Base-by-base conservation (phyloP, 2,888 invertebrate genomes). In the Tenthredo notha region DNA sequence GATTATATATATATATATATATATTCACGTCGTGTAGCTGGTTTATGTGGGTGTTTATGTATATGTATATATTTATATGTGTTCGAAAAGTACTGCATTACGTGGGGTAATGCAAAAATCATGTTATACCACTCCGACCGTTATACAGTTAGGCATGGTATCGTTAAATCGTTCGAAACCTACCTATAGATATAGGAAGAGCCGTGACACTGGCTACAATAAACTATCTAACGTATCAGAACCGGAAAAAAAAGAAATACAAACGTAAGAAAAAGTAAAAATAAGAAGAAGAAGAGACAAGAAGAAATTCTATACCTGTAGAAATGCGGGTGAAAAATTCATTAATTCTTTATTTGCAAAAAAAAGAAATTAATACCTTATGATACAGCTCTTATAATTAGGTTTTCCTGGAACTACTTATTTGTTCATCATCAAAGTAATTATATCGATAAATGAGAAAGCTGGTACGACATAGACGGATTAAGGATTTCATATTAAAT, bases 151-250 rank as follows among this genome's bases (percentile, higher is more conserved):
- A 61, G 61, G 61, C 61, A 61, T 54, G 61, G 10, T 61, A 61
- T 61, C 61, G 61, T 25, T 61, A 12, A 25, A 61, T 12, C 61
- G 61, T 61, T 61, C 37, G 61, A 61, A 61, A 61, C 61, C 25
- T 25, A 25, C 61, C 61, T 25, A 61, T 21, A 15, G 47, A 61
- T 61, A 12, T 61, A 12, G 61, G 25, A 61, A 61, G 21, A 61
- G 61, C 61, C 61, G 61, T 61, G 61, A 61, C 61, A 61, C 61
- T 25, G 61, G 61, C 61, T 54, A 61, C 61, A 61, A 61, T 61
- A 12, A 61, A 61, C 25, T 25, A 61, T 21, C 61, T 25, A 61
- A 21, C 21, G 61, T 25, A 61, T 12, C 61, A 25, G 12, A 12
- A 25, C n/a, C 2, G 12, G 9, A 61, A 37, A 9, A 25, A 6